Evolutionary conservation across 2,797 vertebrate genomes (phyloP), one percentile per base, ranked within the genome.

Genomic region (Neosilurus mollespiculum): DNA sequence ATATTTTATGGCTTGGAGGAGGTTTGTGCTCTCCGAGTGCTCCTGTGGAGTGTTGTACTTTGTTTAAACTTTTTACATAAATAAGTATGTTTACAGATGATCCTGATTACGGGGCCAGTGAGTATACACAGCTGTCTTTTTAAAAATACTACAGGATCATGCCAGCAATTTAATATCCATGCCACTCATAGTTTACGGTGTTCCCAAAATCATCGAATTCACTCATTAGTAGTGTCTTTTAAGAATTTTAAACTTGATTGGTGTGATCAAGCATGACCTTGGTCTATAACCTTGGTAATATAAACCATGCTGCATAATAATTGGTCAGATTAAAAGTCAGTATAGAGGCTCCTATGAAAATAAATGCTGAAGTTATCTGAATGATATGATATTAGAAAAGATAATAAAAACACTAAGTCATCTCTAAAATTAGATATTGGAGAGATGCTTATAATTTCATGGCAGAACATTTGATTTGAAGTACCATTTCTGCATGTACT

Each of bases 401-500:
- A 6, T 71, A 22, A 20, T 67, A 4, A 15, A 51, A 71, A 51
- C 43, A n/a, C 11, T 9, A 51, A n/a, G n/a, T n/a, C n/a, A n/a
- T n/a, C n/a, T n/a, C n/a, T n/a, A n/a, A n/a, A n/a, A n/a, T n/a
- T n/a, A n/a, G n/a, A n/a, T n/a, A n/a, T n/a, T n/a, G n/a, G n/a
- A n/a, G n/a, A n/a, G 37, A 66, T 16, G 37, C n/a, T 34, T 66
- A 9, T 49, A 26, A 24, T n/a, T 15, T 59, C 22, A 54, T 16
- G 37, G 30, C 37, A 71, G 4, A 9, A 72, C 49, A 62, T 78
- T 62, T 51, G 9, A 72, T 80, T 56, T 22, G 9, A 51, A 26
- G 71, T 18, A 59, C 10, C 8, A 53, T 64, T 78, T 78, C 9
- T 58, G 80, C 24, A 66, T 37, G 56, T 83, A 88, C 97, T 99